Conservation (phyloP, 1,140 invertebrate species). For the Diachasma alloeum region DNA sequence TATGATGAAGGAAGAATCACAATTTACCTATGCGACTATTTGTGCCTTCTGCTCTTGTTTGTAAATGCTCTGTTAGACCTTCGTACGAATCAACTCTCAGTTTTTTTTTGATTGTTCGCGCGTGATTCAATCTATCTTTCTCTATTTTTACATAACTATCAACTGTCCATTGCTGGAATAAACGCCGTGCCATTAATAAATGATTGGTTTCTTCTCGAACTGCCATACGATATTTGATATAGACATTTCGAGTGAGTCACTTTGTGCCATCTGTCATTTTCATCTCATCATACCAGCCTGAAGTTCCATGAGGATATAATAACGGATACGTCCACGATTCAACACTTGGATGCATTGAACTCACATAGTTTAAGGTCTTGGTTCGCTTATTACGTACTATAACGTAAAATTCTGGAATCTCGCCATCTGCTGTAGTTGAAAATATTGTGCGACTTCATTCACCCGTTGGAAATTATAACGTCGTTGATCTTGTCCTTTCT, state of each 20-base stretch:
- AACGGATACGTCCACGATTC: slow-evolving; percentile 5
- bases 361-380: not conserved
- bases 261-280: not conserved
- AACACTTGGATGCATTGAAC: not conserved
- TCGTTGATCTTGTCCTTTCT: not conserved
- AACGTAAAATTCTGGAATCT: slow-evolving; percentile 1
- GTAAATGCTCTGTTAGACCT: slow-evolving; percentile 13
- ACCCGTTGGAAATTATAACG: not conserved
- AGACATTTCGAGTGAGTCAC: not conserved
- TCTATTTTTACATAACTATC: slow-evolving; percentile 27
- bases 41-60: not conserved
- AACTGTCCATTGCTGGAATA: slow-evolving; percentile 24
- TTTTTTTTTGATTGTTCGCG: not conserved
- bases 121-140: slow-evolving; percentile 18
- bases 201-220: slow-evolving; percentile 59
- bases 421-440: not conserved
- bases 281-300: not conserved
- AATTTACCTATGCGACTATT: slow-evolving; percentile 30
- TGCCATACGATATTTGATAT: not conserved
- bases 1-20: slow-evolving; percentile 52
- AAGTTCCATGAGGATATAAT: not conserved
- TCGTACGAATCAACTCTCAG: no score
- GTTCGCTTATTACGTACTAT: not conserved
- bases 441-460: not conserved
- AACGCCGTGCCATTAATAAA: slow-evolving; percentile 15